These are phyloP conservation scores for Plebejus anna DNA, from an alignment of 2,888 invertebrate species.

Conservation along the genomic window DNA sequence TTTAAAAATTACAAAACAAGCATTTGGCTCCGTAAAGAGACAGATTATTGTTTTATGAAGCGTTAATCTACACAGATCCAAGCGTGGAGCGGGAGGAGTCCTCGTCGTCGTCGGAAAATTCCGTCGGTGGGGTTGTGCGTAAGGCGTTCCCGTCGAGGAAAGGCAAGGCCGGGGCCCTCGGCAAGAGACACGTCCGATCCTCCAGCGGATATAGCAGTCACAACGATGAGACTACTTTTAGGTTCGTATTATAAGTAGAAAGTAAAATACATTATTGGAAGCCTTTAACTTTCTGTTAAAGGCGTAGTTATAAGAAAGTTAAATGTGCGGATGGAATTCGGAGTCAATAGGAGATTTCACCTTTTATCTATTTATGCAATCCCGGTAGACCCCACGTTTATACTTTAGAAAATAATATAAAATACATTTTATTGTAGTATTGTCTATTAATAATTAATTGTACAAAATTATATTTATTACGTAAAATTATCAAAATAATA, in stretches of 20 bases:
- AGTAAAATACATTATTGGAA: background rate
- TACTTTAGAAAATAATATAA: background rate
- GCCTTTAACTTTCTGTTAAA: background rate
- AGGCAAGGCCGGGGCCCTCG: constrained; percentile 82
- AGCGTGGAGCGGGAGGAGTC: constrained; percentile 86
- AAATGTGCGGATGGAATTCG: background rate
- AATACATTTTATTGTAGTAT: constrained; percentile 6
- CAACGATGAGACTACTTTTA: constrained; percentile 92
- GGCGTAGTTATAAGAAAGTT: background rate
- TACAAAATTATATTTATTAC: background rate
- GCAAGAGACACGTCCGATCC: constrained; percentile 87
- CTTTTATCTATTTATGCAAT: constrained; percentile 14
- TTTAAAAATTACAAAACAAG: background rate
- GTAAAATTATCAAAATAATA: background rate
- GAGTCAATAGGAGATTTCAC: background rate
- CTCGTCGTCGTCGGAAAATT: constrained; percentile 88
- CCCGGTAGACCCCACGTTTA: background rate
- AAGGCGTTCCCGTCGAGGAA: constrained; percentile 85
- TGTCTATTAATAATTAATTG: background rate
- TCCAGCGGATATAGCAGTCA: constrained; percentile 91
- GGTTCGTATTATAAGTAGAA: constrained; percentile 58
- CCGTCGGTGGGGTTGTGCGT: constrained; percentile 83
- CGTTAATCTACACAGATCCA: constrained; percentile 52
- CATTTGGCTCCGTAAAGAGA: constrained; percentile 12
- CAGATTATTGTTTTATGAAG: constrained; percentile 18